Evolutionary conservation across 2,888 invertebrate species (phyloP), one percentile per base, ranked within the genome.

Genomic region (Graphium colonna): DNA sequence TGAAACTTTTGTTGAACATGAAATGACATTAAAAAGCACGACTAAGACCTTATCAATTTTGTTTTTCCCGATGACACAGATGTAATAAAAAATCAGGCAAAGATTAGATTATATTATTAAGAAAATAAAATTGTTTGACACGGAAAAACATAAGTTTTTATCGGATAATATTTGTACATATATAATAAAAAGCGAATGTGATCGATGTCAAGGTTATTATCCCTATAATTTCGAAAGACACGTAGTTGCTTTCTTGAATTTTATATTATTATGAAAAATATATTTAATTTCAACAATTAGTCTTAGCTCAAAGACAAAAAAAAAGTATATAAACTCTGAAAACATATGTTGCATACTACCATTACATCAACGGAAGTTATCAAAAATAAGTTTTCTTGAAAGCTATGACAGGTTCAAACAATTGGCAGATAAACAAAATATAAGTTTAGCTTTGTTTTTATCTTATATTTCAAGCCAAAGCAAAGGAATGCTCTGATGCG

Each of bases 401-500:
- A 47, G 12, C 10, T 43, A 56, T n/a, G 65, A 64, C 42, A 71
- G 78, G 26, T 12, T 56, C 50, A 74, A 68, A 63, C 63, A 75
- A 61, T 74, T 77, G 43, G 63, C 64, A 57, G 61, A 42, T 28
- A 61, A 60, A n/a, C 62, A 58, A 39, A 38, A 65, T 45, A 60
- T 67, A 36, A 73, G 57, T 54, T n/a, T 57, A 28, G 63, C 64
- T n/a, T n/a, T n/a, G n/a, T n/a, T n/a, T n/a, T n/a, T n/a, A n/a
- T n/a, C n/a, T n/a, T n/a, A n/a, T n/a, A n/a, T n/a, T n/a, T n/a
- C n/a, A n/a, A n/a, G n/a, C 61, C 75, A 41, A 75, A 67, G 17
- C 86, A 86, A 64, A 75, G 84, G 62, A 73, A 81, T 26, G 61
- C 69, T 36, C 62, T 88, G 31, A 52, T 85, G 26, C 64, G 67